These are phyloP conservation scores for Anolis apletophallus DNA, from an alignment of 2,797 vertebrate species.

Conservation along the genomic window DNA sequence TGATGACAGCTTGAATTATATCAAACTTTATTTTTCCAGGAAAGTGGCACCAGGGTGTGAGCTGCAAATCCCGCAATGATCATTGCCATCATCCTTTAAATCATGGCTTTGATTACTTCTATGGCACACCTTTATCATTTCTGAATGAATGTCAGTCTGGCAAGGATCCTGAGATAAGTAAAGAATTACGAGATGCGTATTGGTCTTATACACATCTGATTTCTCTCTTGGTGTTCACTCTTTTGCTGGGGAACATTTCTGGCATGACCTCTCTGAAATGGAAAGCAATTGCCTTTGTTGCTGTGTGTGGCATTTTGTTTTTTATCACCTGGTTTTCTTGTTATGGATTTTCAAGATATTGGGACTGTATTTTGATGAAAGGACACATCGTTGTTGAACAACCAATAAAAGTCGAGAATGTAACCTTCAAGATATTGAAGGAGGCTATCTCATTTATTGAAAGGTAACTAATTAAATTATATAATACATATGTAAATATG, in stretches of 20 bases:
- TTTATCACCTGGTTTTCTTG: conserved; percentile 81
- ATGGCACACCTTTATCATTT: conserved; percentile 85
- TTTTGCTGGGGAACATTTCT: conserved; percentile 72
- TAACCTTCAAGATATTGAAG: conserved; percentile 78
- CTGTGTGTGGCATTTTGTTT: conserved; percentile 68
- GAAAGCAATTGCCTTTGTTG: conserved; percentile 68
- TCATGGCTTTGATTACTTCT: conserved; percentile 90
- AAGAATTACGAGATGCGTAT: conserved; percentile 71
- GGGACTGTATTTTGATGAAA: conserved; percentile 92
- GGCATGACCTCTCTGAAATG: conserved; percentile 76
- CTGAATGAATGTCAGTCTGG: conserved; percentile 81
- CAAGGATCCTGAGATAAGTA: conserved; percentile 66
- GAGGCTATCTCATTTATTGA: conserved; percentile 85
- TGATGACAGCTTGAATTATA: neutral
- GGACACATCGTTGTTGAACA: conserved; percentile 87
- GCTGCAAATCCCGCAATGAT: conserved; percentile 82
- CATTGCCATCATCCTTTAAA: conserved; percentile 90
- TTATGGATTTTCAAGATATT: conserved; percentile 80
- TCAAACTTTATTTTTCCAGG: conserved; percentile 65
- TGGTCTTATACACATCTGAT: conserved; percentile 70
- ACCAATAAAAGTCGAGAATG: conserved; percentile 80
- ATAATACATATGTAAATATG: neutral
- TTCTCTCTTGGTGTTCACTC: conserved; percentile 75
- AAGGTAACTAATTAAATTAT: conserved; percentile 74
- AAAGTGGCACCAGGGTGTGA: conserved; percentile 91